Evolutionary conservation across 1,140 invertebrate species (phyloP), one percentile per base, ranked within the genome.

Genomic region (Lepidurus apus): DNA sequence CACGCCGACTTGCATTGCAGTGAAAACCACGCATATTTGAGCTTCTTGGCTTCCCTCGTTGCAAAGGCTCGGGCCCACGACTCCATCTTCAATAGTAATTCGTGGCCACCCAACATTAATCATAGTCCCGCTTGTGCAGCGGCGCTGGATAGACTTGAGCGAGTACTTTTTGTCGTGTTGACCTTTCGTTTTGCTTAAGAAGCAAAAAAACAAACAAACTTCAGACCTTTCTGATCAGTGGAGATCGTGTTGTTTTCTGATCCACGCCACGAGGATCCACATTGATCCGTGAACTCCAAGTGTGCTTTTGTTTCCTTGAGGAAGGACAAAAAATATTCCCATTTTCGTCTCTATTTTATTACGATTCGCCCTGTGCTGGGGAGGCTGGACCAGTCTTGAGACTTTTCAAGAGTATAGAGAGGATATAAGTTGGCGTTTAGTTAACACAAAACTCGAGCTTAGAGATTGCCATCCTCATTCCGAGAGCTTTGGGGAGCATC

Each of bases 1-100:
- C 53, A n/a, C 53, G 53, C 53, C 53, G 53, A 65, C 53, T 65
- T 65, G 53, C 53, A 65, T 65, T 65, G 53, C 53, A 65, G 53
- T 65, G 53, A 65, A 65, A 65, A 65, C 53, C 53, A 65, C 53
- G 53, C 53, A 65, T 65, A 65, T 65, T 65, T 65, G 17, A 65
- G 53, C 53, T 65, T 65, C 53, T 65, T 65, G 53, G 53, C 53
- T 65, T 65, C 13, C 53, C 17, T 65, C 21, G 21, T 21, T 65
- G 53, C 53, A 65, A 65, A 65, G 53, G 21, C 53, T 65, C 53
- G 34, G 34, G 34, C 34, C 34, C 34, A 3, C 34, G 34, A 34
- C 34, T 34, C 53, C 53, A 65, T 65, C 53, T 65, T 65, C 53
- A 65, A 65, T 65, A 65, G 53, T 21, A 65, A 21, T 65, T 21